A percentile compares a stretch with the other conserved stretches of the same genome.
phyloP scores from a whole-genome alignment of 37 sponge, comb jelly and placozoan genomes.

The Chondrilla cf. caribensis region DNA sequence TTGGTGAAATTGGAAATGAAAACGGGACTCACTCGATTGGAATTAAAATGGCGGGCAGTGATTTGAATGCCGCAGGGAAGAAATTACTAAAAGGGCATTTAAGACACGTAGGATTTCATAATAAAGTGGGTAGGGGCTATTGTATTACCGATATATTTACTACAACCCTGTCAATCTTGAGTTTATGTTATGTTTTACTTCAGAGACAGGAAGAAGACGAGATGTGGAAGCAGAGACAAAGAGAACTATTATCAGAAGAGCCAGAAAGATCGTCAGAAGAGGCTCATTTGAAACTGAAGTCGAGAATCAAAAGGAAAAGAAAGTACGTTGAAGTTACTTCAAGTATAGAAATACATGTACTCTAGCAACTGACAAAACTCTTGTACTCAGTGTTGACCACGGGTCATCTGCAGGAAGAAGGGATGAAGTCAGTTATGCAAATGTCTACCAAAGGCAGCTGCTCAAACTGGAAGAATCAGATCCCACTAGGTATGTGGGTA shows the following conservation, averaged over 20 bases:
- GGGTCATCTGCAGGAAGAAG: no score
- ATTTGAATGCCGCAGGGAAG: background rate
- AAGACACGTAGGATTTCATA: conserved; percentile 1
- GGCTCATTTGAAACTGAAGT: background rate
- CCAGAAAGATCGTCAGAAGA: background rate
- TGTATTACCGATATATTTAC: background rate
- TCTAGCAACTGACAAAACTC: no score
- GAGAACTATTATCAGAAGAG: conserved; percentile 15
- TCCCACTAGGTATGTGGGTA: conserved; percentile 27
- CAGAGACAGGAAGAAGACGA: conserved; percentile 59
- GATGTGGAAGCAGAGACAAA: conserved; percentile 53
- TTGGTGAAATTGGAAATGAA: background rate
- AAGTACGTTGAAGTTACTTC: no score
- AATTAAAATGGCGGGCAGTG: no score
- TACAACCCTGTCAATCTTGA: background rate
- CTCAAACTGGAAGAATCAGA: conserved; percentile 51
- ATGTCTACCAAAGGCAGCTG: conserved; percentile 25
- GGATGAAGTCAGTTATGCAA: background rate
- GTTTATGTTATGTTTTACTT: background rate
- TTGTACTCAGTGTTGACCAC: no score
- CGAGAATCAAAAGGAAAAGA: no score
- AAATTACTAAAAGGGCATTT: background rate
- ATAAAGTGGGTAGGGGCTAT: background rate
- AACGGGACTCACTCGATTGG: no score
- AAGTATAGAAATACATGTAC: no score